Evolutionary conservation across 2,797 vertebrate species (phyloP), one percentile per base, ranked within the genome.

Genomic region (Sparus aurata): DNA sequence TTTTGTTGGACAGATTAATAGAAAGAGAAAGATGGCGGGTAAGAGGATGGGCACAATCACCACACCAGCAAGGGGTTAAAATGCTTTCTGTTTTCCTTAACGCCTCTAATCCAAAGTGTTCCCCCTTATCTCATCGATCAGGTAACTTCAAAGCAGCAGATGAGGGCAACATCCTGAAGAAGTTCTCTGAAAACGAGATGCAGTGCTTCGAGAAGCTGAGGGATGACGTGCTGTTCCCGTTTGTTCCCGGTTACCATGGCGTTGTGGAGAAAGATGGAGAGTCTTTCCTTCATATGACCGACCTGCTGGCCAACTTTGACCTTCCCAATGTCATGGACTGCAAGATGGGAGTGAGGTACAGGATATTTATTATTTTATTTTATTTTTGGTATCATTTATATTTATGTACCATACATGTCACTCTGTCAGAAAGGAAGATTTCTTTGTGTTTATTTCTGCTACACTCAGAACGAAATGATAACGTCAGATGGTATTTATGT

Each of bases 71-170:
- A 55, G 25, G 12, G 10, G 34, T 34, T 34, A 34, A 34, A 73
- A 68, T 13, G 41, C 23, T 30, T 83, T 15, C 34, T 34, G 34
- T 64, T 30, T 65, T 20, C 20, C 22, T 49, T 11, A 17, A n/a
- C 1, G 9, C 17, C 43, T 70, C 45, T 55, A 73, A 47, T 50
- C 15, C 3, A 11, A 27, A 49, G 9, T 34, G 10, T 64, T 38
- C 25, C 3, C 72, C 57, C 82, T 63, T 80, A 69, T 93, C 85
- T 89, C 6, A 67, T 81, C 79, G 7, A 34, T 85, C 89, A 99
- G 98, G 98, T 54, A 97, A 97, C 91, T 99, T 99, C 91, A 99
- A 99, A 94, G 97, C 98, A 0, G 97, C 97, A n/a, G 96, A 96
- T 1, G 96, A 96, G 55, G 98, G 98, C 82, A 97, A 95, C 75